phyloP scores from a whole-genome alignment of 2,888 invertebrate species.

The Brachyptera putata region DNA sequence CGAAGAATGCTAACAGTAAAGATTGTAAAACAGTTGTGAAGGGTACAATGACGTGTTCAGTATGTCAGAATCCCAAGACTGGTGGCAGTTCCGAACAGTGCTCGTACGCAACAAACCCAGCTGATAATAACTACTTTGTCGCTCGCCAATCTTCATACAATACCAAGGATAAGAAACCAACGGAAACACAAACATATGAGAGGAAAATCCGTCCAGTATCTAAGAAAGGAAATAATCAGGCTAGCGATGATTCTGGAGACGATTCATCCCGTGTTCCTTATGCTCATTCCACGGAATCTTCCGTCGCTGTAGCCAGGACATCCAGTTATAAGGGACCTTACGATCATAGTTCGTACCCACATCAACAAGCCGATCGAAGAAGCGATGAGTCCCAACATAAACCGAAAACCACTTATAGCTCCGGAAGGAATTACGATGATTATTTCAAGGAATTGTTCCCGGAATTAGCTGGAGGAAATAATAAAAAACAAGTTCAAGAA shows the following conservation, averaged over 20 bases:
- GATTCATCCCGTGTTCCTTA: neutral
- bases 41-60: slow-evolving; percentile 42
- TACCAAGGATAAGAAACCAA: slow-evolving; percentile 5
- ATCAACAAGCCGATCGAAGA: slow-evolving; percentile 40
- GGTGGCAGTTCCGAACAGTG: slow-evolving; percentile 76
- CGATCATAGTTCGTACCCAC: slow-evolving; percentile 10
- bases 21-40: slow-evolving; percentile 29
- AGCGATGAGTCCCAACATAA: slow-evolving; percentile 46
- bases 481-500: neutral
- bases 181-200: neutral
- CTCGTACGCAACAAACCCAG: slow-evolving; percentile 67
- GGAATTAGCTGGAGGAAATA: slow-evolving; percentile 36
- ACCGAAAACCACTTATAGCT: slow-evolving; percentile 17
- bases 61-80: slow-evolving; percentile 69
- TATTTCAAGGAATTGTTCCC: slow-evolving; percentile 48
- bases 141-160: slow-evolving; percentile 33
- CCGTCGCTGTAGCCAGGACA: slow-evolving; percentile 2
- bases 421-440: slow-evolving; percentile 42
- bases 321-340: slow-evolving; percentile 4
- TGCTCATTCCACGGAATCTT: neutral
- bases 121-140: slow-evolving; percentile 37
- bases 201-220: neutral
- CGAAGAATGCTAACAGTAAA: slow-evolving; percentile 9
- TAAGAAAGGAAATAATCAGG: neutral
- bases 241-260: neutral